These are phyloP conservation scores for Drepanosiphum platanoidis DNA, from an alignment of 2,888 invertebrate genomes.

Conservation along the genomic window DNA sequence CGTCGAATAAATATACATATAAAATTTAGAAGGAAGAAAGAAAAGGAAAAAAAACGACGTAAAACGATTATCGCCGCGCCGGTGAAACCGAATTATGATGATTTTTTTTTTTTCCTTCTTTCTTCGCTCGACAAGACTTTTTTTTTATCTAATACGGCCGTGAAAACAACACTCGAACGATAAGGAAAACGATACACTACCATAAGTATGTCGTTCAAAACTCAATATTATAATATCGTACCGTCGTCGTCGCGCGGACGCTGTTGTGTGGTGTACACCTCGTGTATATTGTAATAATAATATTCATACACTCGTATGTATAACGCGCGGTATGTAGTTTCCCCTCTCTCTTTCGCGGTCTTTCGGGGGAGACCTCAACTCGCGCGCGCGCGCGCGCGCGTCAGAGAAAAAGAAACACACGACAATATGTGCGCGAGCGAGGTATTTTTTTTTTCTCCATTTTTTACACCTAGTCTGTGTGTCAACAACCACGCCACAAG, in stretches of 20 bases:
- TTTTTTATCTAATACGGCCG: constrained; percentile 49
- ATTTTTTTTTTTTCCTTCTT: constrained; percentile 17
- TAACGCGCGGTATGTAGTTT: constrained; percentile 2
- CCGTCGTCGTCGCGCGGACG: neutral
- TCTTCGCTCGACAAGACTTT: neutral
- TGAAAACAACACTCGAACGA: constrained; percentile 58
- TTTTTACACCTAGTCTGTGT: constrained; percentile 21
- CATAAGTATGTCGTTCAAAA: constrained; percentile 33
- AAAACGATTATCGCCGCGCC: constrained; percentile 21
- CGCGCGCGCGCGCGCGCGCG: neutral
- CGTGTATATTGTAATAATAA: constrained; percentile 9
- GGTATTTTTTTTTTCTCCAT: constrained; percentile 16
- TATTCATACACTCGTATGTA: too few species aligned
- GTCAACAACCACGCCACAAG: constrained; percentile 41
- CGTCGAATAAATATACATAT: constrained; percentile 22
- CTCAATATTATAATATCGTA: too few species aligned
- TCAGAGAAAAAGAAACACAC: constrained; percentile 1
- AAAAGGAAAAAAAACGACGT: constrained; percentile 8
- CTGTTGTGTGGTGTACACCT: too few species aligned
- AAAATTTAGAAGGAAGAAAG: too few species aligned
- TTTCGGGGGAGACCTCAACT: constrained; percentile 23
- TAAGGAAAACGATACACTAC: constrained; percentile 54
- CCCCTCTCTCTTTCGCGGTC: neutral
- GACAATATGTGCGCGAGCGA: neutral
- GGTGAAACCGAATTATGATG: constrained; percentile 29